These are phyloP conservation scores for Dolichoris vasculosae DNA, from an alignment of 1,140 invertebrate species.

Conservation along the genomic window DNA sequence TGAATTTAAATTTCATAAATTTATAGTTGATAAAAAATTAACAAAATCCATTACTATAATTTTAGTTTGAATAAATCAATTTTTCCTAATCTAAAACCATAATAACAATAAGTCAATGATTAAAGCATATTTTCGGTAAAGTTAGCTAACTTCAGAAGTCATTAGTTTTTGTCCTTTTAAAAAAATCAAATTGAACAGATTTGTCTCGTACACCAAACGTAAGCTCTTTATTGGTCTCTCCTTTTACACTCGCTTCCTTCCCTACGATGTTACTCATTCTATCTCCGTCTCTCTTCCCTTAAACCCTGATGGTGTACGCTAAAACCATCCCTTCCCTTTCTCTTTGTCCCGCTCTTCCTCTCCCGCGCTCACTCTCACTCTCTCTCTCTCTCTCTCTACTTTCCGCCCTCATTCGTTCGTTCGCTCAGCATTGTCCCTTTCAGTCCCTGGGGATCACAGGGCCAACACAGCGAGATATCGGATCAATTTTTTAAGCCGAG, in stretches of 20 bases:
- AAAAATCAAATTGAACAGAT: slow-evolving; percentile 44
- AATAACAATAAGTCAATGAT: not conserved
- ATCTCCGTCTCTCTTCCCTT: slow-evolving; percentile 22
- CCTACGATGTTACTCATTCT: slow-evolving; percentile 1
- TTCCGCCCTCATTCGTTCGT: slow-evolving; percentile 44
- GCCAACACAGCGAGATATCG: slow-evolving; percentile 72
- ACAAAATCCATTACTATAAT: too few relatives aligned
- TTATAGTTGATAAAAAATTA: too few relatives aligned
- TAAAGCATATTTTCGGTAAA: not conserved
- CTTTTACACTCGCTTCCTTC: slow-evolving; percentile 22
- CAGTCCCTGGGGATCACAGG: slow-evolving; percentile 69
- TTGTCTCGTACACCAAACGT: slow-evolving; percentile 26
- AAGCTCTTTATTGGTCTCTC: slow-evolving; percentile 51
- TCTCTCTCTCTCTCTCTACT: slow-evolving; percentile 7
- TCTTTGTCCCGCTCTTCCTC: not conserved
- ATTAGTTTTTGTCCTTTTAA: slow-evolving; percentile 36
- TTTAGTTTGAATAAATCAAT: too few relatives aligned
- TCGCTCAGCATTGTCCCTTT: slow-evolving; percentile 71
- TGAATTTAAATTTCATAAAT: too few relatives aligned
- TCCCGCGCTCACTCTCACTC: slow-evolving; percentile 51
- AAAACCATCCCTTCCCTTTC: not conserved
- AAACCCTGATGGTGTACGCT: too few relatives aligned
- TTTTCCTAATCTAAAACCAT: not conserved
- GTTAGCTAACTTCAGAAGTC: slow-evolving; percentile 10
- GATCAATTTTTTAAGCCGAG: slow-evolving; percentile 71